Base-by-base conservation (phyloP, 2,888 invertebrate species). In the Rhingia rostrata region DNA sequence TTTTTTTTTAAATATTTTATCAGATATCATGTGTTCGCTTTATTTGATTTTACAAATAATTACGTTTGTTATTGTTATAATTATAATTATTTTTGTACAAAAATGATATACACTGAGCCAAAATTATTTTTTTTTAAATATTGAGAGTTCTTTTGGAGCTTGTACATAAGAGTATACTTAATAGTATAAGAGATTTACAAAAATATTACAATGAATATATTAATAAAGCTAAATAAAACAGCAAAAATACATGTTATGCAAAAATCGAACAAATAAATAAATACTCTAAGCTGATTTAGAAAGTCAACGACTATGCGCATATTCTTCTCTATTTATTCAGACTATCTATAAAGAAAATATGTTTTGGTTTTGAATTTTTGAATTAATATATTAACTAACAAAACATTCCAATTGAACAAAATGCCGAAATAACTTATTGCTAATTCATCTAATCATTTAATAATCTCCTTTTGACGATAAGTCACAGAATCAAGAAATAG, bases 91-190 rank as follows among this genome's bases (percentile, higher is more conserved):
- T 69, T 79, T 84, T 84, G 79, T 83, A 60, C 73, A 79, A 83
- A 82, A 78, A 83, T 73, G 64, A 78, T 67, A 39, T 67, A 67
- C 39, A 64, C 37, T 43, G 45, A 66, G 41, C 41, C 72, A 73
- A 83, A 63, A 67, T 78, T 74, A 54, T 14, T 66, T 64, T 78
- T 83, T 79, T 67, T 49, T 74, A 70, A n/a, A 75, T 58, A 70
- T 64, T 53, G 39, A 79, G 45, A 74, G 74, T 70, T 84, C 80
- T 60, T 54, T 66, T 53, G n/a, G 80, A 70, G 80, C 75, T 86
- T 88, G 87, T 88, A 90, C 88, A 90, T 89, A 49, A 22, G 30
- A 49, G 49, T 49, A 90, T 90, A 90, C 90, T 90, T 90, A 90
- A 90, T 90, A 90, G 90, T 87, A 88, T 91, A 90, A 90, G 90